Percentiles rank a stretch among this genome's conserved stretches.
Conservation (phyloP, 2,797 vertebrate genomes). For the Pteronotus mesoamericanus region DNA sequence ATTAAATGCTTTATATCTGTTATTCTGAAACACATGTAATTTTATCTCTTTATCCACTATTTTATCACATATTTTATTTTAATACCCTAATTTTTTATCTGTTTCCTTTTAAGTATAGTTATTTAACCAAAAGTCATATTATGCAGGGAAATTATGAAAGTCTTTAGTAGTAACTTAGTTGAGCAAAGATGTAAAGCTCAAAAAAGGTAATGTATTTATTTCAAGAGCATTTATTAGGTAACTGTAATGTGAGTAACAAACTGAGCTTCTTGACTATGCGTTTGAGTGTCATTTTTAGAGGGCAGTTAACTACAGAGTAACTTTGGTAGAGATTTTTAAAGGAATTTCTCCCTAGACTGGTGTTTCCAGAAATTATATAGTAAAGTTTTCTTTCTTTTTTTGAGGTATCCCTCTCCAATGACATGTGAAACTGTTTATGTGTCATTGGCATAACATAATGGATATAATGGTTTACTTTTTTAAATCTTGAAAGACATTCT, state of each 20-base stretch:
- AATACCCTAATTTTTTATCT: not conserved
- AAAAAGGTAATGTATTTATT: not conserved
- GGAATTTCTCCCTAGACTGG: not conserved
- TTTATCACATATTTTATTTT: slow-evolving; percentile 8
- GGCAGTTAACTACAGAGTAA: not conserved
- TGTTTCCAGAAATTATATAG: not conserved
- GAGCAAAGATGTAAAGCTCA: not conserved
- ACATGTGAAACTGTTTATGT: not conserved
- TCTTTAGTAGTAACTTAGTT: not conserved
- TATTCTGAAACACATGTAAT: slow-evolving; percentile 14
- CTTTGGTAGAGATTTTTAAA: not conserved
- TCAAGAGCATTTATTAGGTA: not conserved
- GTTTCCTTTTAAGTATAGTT: slow-evolving; percentile 29
- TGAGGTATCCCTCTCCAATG: not conserved
- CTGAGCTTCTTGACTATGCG: not conserved
- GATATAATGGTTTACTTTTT: not conserved
- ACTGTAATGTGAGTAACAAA: not conserved
- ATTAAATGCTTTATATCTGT: not conserved
- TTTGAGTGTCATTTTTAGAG: not conserved
- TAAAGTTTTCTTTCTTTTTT: not conserved
- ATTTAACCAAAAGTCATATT: not conserved
- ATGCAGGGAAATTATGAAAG: not conserved
- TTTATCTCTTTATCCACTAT: not conserved
- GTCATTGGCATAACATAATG: slow-evolving; percentile 29
- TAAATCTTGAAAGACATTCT: slow-evolving; percentile 31